These are phyloP conservation scores for Protomyctophum bolini DNA, from an alignment of 2,113 vertebrate species.

Conservation along the genomic window DNA sequence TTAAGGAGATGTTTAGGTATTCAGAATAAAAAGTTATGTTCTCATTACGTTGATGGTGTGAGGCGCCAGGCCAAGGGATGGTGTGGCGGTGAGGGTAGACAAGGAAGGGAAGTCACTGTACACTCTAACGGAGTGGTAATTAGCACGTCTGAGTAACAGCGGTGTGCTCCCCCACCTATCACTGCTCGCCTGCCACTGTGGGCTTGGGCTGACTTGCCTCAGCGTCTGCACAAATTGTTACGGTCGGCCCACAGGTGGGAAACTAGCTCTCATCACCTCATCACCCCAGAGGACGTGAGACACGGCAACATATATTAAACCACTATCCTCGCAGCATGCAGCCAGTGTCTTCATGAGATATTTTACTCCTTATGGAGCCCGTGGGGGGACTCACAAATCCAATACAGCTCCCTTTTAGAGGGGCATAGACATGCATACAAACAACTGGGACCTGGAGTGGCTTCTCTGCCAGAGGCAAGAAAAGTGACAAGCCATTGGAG, in stretches of 20 bases:
- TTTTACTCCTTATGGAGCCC: constrained; percentile 78
- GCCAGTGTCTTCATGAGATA: constrained; percentile 75
- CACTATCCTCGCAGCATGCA: constrained; percentile 68
- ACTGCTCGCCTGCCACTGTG: constrained; percentile 65
- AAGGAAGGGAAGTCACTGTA: constrained; percentile 73
- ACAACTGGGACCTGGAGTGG: constrained; percentile 74
- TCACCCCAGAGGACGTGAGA: constrained; percentile 72
- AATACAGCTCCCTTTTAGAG: constrained; percentile 71
- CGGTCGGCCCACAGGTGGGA: constrained; percentile 74
- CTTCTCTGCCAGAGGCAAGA: constrained; percentile 68
- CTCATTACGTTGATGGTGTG: constrained; percentile 85
- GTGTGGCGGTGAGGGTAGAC: constrained; percentile 42
- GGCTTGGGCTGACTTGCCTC: constrained; percentile 54
- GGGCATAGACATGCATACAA: constrained; percentile 71
- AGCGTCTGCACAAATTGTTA: constrained; percentile 74
- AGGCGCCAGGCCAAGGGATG: constrained; percentile 83
- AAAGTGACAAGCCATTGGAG: constrained; percentile 69
- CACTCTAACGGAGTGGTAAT: constrained; percentile 79
- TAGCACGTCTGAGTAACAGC: constrained; percentile 79
- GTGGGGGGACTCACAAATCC: constrained; percentile 74
- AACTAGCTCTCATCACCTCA: constrained; percentile 77
- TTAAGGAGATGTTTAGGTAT: constrained; percentile 96
- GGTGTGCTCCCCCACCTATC: constrained; percentile 44
- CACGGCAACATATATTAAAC: constrained; percentile 77
- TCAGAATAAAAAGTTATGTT: constrained; percentile 88